A percentile compares a stretch with the other conserved stretches of the same genome.
Conservation (phyloP, 2,888 invertebrate species). For the Pasiphila rectangulata region DNA sequence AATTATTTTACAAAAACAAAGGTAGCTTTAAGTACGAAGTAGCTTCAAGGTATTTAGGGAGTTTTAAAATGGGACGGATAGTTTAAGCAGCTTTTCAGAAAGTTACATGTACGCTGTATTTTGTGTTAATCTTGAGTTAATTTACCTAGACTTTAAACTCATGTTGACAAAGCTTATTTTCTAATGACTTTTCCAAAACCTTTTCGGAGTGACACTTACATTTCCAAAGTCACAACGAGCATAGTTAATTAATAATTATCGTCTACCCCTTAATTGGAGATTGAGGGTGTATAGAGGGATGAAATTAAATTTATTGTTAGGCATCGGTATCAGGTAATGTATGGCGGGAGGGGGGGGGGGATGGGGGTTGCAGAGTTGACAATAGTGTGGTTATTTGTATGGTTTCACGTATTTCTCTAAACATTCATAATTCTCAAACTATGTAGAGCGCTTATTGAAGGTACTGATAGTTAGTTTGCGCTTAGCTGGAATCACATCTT, state of each 20-base stretch:
- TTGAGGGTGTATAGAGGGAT: constrained; percentile 32
- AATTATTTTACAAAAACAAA: too few relatives aligned
- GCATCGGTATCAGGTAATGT: constrained; percentile 5
- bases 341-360: background rate
- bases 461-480: too few relatives aligned
- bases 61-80: too few relatives aligned
- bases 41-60: too few relatives aligned
- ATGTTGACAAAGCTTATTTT: too few relatives aligned
- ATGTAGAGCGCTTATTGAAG: background rate
- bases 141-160: too few relatives aligned
- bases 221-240: constrained; percentile 18
- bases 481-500: background rate
- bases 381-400: background rate
- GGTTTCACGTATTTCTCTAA: background rate
- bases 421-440: too few relatives aligned
- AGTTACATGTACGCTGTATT: too few relatives aligned
- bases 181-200: too few relatives aligned
- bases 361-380: background rate
- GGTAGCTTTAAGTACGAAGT: too few relatives aligned
- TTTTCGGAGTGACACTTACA: constrained; percentile 2
- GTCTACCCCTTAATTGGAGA: constrained; percentile 33
- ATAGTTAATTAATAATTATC: constrained; percentile 27
- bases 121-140: too few relatives aligned
- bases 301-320: constrained; percentile 28
- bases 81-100: too few relatives aligned